Evolutionary conservation across 2,113 vertebrate genomes (phyloP), one percentile per base, ranked within the genome.

Genomic region (Benitochromis conjunctus): DNA sequence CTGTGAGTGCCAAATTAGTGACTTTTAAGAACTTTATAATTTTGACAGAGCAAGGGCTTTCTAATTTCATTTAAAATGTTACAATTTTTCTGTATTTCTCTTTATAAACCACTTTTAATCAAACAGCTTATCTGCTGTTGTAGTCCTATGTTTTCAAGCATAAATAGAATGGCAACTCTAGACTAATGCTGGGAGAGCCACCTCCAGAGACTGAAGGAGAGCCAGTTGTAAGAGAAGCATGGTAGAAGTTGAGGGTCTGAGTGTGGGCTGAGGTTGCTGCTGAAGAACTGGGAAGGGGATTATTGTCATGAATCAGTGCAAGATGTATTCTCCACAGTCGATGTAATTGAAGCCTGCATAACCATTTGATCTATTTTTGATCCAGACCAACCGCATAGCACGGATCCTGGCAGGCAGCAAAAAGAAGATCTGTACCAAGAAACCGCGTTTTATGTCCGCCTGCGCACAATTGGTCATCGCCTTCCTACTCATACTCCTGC

Each of bases 381-480:
- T 84, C 58, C 91, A 96, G 96, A 99, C 99, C 88, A 99, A 99
- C 89, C 98, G 99, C 57, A 99, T 99, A 7, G 99, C 99, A 1
- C 96, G 98, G 82, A 99, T 99, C 95, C 95, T 99, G 86, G 99
- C 99, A 13, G 99, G 99, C 82, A 99, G 99, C 95, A 99, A 99
- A 94, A 99, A 99, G 95, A 99, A 99, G 94, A 99, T 99, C 89
- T 99, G 99, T 91, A 99, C 99, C 88, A 99, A 99, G 96, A 99
- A 99, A 88, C 99, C 99, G 1, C 96, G 98, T 84, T 99, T 99
- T 94, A 99, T 99, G 99, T 99, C 98, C 90, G 98, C 99, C 95
- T 99, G 98, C 2, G 99, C 99, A 79, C 99, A 99, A 91, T 93
- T 99, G 85, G 96, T 99, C 90, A 99, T 99, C 29, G 98, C 98